Base-by-base conservation (phyloP, 2,113 vertebrate genomes). In the Cranoglanis bouderius region DNA sequence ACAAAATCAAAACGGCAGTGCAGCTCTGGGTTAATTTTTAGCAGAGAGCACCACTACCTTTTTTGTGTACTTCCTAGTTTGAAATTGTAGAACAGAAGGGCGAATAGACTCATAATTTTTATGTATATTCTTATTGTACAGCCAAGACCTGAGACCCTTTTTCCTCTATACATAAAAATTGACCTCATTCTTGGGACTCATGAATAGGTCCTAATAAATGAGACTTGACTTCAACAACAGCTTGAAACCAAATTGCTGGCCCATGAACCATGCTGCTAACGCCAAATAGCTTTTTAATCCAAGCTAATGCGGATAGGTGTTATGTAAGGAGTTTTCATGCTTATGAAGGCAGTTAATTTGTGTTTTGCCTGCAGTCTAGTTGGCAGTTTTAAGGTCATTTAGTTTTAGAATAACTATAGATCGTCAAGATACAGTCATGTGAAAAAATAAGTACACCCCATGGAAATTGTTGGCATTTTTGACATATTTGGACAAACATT, bases 21-120 rank as follows among this genome's bases (percentile, higher is more conserved):
- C 51, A 86, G 70, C 51, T 55, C 67, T 85, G 19, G 61, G 84
- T 72, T n/a, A 35, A 75, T 85, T 72, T 57, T 65, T 67, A 75
- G 72, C 32, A 65, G 29, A 74, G 5, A 6, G 29, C 9, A 43
- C 75, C 78, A 53, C 59, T 32, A 51, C 51, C 9, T 35, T 78
- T 51, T 82, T 29, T 49, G 53, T n/a, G 38, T 38, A 61, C 72
- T 53, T 49, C 7, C 4, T 59, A 8, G 10, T 9, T 81, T 59
- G 14, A 84, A 88, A 43, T n/a, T 38, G 57, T 59, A 24, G 18
- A 78, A 38, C 38, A 65, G 40, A 61, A 40, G 24, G 21, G 4
- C 24, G 21, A 46, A 40, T 63, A 24, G n/a, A 55, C 46, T 53
- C 19, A 18, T 53, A 53, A 53, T 53, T 18, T 49, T n/a, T 5